Percentiles rank a stretch among this genome's conserved stretches.
phyloP scores from a whole-genome alignment of 2,888 invertebrate genomes.

The Baccha elongata region DNA sequence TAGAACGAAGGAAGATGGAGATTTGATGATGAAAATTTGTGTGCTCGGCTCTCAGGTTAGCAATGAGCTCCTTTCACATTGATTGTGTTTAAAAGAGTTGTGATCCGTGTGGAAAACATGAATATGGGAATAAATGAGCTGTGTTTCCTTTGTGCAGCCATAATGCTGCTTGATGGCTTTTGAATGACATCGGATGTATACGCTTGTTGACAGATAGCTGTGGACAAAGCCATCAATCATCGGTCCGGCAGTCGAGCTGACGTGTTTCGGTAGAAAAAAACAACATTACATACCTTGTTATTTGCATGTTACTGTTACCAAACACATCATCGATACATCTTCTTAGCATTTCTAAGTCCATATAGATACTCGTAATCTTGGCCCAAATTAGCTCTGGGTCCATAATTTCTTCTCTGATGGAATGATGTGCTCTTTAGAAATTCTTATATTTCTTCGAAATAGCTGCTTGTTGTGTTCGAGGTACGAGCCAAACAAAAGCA shows the following conservation, averaged over 20 bases:
- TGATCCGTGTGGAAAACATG: slow-evolving; percentile 74
- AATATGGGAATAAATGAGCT: slow-evolving; percentile 70
- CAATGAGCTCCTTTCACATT: slow-evolving; percentile 65
- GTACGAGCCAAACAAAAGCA: slow-evolving; percentile 58
- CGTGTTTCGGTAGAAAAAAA: slow-evolving; percentile 54
- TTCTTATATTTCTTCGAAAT: slow-evolving; percentile 15
- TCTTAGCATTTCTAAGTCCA: slow-evolving; percentile 55
- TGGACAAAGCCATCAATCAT: slow-evolving; percentile 79
- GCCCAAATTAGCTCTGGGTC: slow-evolving; percentile 54
- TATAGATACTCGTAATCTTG: slow-evolving; percentile 15
- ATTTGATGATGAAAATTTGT: slow-evolving; percentile 71
- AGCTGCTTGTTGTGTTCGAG: slow-evolving; percentile 32
- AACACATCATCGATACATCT: slow-evolving; percentile 39
- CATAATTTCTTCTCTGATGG: slow-evolving; percentile 38
- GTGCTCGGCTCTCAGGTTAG: slow-evolving; percentile 58
- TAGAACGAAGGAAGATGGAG: slow-evolving; percentile 37
- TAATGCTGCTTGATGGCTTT: slow-evolving; percentile 73
- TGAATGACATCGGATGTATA: slow-evolving; percentile 71
- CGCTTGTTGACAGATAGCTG: slow-evolving; percentile 81
- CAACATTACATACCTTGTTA: slow-evolving; percentile 39
- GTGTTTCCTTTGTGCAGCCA: slow-evolving; percentile 68
- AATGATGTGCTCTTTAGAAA: slow-evolving; percentile 30
- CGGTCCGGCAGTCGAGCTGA: slow-evolving; percentile 43
- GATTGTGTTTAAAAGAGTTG: slow-evolving; percentile 73
- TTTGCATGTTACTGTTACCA: slow-evolving; percentile 47